Percentiles rank a stretch among this genome's conserved stretches.
These are phyloP conservation scores for Cynoglossus semilaevis DNA, from an alignment of 2,113 vertebrate genomes.

Conservation along the genomic window DNA sequence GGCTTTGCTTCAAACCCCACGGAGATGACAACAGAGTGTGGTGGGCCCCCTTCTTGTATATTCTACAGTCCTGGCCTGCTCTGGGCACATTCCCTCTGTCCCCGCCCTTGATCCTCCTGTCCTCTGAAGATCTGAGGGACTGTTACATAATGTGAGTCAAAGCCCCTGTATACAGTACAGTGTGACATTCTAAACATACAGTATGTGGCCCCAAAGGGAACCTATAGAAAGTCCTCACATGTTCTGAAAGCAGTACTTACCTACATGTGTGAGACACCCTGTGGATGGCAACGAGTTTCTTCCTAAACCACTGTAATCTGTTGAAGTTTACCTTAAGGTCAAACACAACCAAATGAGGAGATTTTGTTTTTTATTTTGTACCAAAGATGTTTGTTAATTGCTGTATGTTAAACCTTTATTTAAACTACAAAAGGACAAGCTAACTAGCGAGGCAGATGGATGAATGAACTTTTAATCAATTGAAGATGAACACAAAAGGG, in stretches of 20 bases:
- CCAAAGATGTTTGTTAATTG: too few species aligned
- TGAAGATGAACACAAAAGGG: too few species aligned
- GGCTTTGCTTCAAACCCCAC: constrained; percentile 25
- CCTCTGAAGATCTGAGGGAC: constrained; percentile 15
- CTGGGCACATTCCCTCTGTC: constrained; percentile 13
- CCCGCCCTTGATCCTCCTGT: constrained; percentile 6
- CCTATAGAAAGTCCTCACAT: neutral
- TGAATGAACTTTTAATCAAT: too few species aligned
- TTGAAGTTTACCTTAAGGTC: too few species aligned
- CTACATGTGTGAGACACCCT: constrained; percentile 4
- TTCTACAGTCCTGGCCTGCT: constrained; percentile 19
- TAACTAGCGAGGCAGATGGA: too few species aligned
- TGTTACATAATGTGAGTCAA: constrained; percentile 15
- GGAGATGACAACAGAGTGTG: constrained; percentile 32
- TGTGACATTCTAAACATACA: constrained; percentile 26
- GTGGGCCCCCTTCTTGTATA: constrained; percentile 31
- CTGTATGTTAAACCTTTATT: too few species aligned
- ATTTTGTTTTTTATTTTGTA: too few species aligned
- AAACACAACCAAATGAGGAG: too few species aligned
- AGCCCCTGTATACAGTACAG: neutral
- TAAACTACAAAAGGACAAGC: too few species aligned
- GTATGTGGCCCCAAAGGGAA: neutral
- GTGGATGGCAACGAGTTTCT: too few species aligned
- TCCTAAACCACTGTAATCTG: too few species aligned
- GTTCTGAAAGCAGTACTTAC: neutral